Conservation (phyloP, 2,888 invertebrate genomes). For the Shargacucullia verbasci region DNA sequence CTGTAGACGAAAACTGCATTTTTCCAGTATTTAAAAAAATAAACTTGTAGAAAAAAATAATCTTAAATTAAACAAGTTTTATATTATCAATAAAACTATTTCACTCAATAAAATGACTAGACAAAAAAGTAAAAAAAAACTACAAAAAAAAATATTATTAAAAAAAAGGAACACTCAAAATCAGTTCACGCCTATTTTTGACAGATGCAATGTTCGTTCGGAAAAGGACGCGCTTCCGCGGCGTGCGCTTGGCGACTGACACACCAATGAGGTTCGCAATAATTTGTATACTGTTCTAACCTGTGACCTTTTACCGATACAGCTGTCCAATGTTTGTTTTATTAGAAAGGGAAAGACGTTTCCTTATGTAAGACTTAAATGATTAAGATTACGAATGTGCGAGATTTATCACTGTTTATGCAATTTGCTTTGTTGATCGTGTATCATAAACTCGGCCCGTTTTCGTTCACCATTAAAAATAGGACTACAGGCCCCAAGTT, state of each 20-base stretch:
- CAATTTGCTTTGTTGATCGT: conserved; percentile 14
- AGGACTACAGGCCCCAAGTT: too few species aligned
- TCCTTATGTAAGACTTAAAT: conserved; percentile 36
- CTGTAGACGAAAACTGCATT: conserved; percentile 20
- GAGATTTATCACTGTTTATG: conserved; percentile 29
- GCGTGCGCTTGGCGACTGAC: conserved; percentile 51
- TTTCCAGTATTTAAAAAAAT: conserved; percentile 3
- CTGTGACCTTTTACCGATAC: conserved; percentile 52
- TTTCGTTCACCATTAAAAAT: background rate
- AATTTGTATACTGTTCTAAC: conserved; percentile 32
- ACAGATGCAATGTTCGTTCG: conserved; percentile 22
- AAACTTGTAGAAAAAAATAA: background rate
- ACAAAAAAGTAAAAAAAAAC: background rate
- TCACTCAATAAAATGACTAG: background rate
- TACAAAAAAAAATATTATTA: background rate
- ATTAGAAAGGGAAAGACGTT: conserved; percentile 41
- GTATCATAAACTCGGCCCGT: background rate
- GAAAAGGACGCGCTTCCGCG: conserved; percentile 38
- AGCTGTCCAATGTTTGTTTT: conserved; percentile 33
- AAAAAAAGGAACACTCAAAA: background rate
- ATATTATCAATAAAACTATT: background rate
- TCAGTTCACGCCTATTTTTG: conserved; percentile 43
- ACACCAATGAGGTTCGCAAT: conserved; percentile 12
- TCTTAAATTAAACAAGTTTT: too few species aligned
- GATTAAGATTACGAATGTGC: conserved; percentile 23